Evolutionary conservation across 2,113 vertebrate species (phyloP), one percentile per base, ranked within the genome.

Genomic region (Cyprinodon brontotheroides): DNA sequence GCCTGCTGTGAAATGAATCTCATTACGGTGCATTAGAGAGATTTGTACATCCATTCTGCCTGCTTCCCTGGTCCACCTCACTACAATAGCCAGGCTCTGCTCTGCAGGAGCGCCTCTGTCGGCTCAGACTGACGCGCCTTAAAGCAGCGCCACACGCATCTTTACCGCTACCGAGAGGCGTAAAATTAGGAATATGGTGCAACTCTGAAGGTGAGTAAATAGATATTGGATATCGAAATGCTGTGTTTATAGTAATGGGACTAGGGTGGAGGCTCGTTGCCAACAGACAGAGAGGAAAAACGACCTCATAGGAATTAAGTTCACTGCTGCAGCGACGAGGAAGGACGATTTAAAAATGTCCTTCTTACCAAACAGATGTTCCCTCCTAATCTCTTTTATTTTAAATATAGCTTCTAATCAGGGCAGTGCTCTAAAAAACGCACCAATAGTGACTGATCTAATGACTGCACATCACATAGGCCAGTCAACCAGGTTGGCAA

Each of bases 1-100:
- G 89, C 4, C 57, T 3, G 0, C 37, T 3, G 40, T 12, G 5
- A 37, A 81, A 66, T 71, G 70, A 29, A 10, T 12, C 65, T 45
- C 11, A 6, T 39, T 57, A 10, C 1, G 38, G 39, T 38, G 66
- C 81, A 17, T 59, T 68, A 63, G 74, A 39, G 69, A 40, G 72
- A 14, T 37, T 72, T 63, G 70, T 29, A 82, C 86, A 83, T 85
- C 75, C 86, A 67, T 69, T 72, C 85, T 76, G 86, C 80, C 86
- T 82, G 48, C 72, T 71, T 89, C 79, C 81, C 82, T 68, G 78
- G 61, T 80, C 20, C 83, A 68, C 64, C n/a, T 53, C 37, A 67
- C 78, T 82, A 89, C 85, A 87, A 89, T 87, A 81, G 82, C 80
- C 84, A 75, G 77, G 75, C 82, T 77, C 81, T 43, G 29, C 29